Evolutionary conservation across 1,140 invertebrate species (phyloP).

Genomic region (Stenopsyche tienmushanensis): DNA sequence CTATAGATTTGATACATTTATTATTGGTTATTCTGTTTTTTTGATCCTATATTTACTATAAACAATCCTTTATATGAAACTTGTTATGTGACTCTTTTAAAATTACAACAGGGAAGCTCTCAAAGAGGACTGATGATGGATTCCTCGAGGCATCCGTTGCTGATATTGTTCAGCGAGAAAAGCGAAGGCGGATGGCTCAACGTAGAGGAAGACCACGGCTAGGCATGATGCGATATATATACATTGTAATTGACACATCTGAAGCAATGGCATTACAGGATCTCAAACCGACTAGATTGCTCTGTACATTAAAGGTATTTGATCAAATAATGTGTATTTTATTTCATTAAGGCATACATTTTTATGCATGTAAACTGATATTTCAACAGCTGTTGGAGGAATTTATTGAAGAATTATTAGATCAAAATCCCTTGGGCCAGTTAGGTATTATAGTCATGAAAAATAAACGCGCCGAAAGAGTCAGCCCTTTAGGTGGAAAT

Average conservation of each 20-base stretch:
- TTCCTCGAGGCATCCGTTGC: conserved; percentile 84
- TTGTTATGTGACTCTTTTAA: too few relatives aligned
- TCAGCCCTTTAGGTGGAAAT: conserved; percentile 88
- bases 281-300: conserved; percentile 89
- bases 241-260: conserved; percentile 89
- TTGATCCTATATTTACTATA: too few relatives aligned
- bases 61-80: too few relatives aligned
- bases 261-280: conserved; percentile 92
- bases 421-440: conserved; percentile 98
- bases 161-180: conserved; percentile 85
- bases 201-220: conserved; percentile 76
- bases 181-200: conserved; percentile 74
- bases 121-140: conserved; percentile 92
- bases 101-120: conserved; percentile 92
- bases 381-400: conserved; percentile 71
- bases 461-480: conserved; percentile 92
- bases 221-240: conserved; percentile 96
- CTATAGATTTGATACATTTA: neutral
- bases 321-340: neutral
- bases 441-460: conserved; percentile 88
- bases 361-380: neutral
- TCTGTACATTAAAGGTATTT: conserved; percentile 82
- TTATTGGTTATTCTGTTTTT: too few relatives aligned
- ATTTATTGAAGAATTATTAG: conserved; percentile 96
- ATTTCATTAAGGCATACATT: neutral